phyloP scores from a whole-genome alignment of 2,888 invertebrate species.

The Rugalucina vietnamica region DNA sequence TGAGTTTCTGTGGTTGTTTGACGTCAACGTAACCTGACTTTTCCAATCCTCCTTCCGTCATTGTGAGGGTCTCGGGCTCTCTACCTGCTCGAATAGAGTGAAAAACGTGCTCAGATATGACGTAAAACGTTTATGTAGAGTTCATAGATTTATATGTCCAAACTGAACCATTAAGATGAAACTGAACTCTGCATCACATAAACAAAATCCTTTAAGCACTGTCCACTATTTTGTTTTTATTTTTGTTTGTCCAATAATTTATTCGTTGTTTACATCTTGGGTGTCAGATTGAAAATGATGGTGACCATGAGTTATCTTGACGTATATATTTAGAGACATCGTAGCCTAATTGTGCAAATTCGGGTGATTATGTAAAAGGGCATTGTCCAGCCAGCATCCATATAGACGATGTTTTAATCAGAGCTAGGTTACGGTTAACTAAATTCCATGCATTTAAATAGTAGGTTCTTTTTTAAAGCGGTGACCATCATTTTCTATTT shows the following conservation, averaged over 20 bases:
- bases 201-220: no score
- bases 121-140: no score
- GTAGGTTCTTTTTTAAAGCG: no score
- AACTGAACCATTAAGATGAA: no score
- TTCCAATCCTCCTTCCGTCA: constrained; percentile 65
- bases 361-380: not conserved
- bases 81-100: not conserved
- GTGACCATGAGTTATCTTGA: no score
- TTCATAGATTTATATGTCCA: no score
- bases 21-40: constrained; percentile 75
- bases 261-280: not conserved
- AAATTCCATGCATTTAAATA: no score
- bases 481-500: no score
- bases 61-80: constrained; percentile 25
- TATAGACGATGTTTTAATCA: not conserved
- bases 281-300: not conserved
- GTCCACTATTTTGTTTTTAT: no score
- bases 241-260: not conserved
- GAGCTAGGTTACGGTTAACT: not conserved
- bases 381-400: constrained; percentile 7
- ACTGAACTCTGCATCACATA: no score
- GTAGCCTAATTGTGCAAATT: not conserved
- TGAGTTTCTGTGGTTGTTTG: constrained; percentile 73
- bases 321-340: not conserved
- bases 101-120: not conserved